These are phyloP conservation scores for Asbolus verrucosus DNA, from an alignment of 1,140 invertebrate genomes.

Conservation along the genomic window DNA sequence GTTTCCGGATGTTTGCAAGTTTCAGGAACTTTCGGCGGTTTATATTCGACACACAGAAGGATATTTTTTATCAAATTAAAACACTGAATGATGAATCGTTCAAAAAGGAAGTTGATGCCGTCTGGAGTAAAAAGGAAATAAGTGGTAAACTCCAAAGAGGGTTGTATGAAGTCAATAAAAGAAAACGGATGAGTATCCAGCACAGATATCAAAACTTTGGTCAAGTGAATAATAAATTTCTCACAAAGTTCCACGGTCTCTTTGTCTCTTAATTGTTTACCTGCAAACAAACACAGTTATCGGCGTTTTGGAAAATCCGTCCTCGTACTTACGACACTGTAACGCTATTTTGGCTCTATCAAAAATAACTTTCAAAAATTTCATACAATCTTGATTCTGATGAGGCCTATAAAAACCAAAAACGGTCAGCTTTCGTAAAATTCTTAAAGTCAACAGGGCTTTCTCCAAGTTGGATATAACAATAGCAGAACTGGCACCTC, in stretches of 20 bases:
- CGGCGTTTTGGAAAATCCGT: no score
- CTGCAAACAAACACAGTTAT: no score
- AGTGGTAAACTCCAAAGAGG: slow-evolving; percentile 83
- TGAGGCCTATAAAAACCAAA: slow-evolving; percentile 85
- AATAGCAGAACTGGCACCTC: slow-evolving; percentile 68
- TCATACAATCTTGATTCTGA: slow-evolving; percentile 77
- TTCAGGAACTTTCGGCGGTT: slow-evolving; percentile 72
- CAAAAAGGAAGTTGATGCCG: slow-evolving; percentile 81
- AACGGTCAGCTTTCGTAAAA: slow-evolving; percentile 84
- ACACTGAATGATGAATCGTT: slow-evolving; percentile 88
- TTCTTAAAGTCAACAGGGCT: slow-evolving; percentile 80
- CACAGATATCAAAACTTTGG: slow-evolving; percentile 82
- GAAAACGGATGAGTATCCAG: slow-evolving; percentile 82
- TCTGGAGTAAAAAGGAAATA: slow-evolving; percentile 88
- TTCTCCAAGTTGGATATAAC: slow-evolving; percentile 79
- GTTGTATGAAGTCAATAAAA: slow-evolving; percentile 82
- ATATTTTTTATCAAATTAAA: slow-evolving; percentile 91
- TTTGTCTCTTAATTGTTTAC: slow-evolving; percentile 72
- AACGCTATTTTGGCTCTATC: slow-evolving; percentile 80
- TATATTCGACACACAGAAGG: slow-evolving; percentile 81
- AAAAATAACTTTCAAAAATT: slow-evolving; percentile 85
- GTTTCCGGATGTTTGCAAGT: slow-evolving; percentile 68
- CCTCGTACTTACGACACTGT: slow-evolving; percentile 86
- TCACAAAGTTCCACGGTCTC: slow-evolving; percentile 75
- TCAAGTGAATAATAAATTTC: slow-evolving; percentile 84